phyloP scores from a whole-genome alignment of 2,113 vertebrate genomes.

The Saccopteryx leptura region DNA sequence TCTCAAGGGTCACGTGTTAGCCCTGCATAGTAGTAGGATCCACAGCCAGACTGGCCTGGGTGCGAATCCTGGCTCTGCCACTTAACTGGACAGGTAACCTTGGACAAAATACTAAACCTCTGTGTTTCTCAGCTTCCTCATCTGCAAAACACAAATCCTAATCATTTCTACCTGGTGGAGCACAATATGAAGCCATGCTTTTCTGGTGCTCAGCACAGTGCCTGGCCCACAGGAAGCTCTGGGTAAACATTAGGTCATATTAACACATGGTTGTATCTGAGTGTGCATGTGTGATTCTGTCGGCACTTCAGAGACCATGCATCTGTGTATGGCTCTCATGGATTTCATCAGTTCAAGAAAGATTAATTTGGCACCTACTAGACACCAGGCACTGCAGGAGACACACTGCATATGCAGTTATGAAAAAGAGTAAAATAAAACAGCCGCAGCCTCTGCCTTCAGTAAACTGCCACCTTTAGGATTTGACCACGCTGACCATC shows the following conservation, averaged over 20 bases:
- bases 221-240: background rate
- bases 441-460: background rate
- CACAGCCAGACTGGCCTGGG: background rate
- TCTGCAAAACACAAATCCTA: slow-evolving; percentile 23
- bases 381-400: background rate
- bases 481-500: background rate
- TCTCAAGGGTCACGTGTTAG: background rate
- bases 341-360: background rate
- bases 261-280: background rate
- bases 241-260: background rate
- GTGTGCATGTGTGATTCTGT: background rate
- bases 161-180: background rate
- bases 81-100: background rate
- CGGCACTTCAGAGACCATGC: background rate
- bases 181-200: slow-evolving; percentile 13
- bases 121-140: background rate
- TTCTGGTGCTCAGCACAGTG: background rate
- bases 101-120: background rate
- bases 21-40: background rate
- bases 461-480: background rate
- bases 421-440: background rate
- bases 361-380: slow-evolving; percentile 8
- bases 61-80: background rate
- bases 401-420: background rate
- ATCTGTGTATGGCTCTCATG: background rate